Base-by-base conservation (phyloP, 1,140 invertebrate genomes). In the Triops cancriformis region DNA sequence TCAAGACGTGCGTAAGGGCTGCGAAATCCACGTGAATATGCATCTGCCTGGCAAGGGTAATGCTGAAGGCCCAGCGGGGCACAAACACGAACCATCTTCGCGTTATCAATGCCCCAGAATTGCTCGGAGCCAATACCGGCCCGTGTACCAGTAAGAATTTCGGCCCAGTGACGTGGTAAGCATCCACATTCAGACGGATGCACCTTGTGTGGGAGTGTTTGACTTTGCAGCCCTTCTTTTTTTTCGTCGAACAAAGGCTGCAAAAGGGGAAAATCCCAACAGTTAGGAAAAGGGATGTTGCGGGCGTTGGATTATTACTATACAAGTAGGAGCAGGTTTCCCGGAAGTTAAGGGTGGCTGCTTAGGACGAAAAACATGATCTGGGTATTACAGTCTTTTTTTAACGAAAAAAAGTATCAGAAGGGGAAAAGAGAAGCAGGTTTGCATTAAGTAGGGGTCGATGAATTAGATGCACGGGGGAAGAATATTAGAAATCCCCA, bases 1-100 rank as follows among this genome's bases (percentile, higher is more conserved):
- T 64, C 14, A 64, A 64, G 51, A 23, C 51, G 51, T n/a, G 51
- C 51, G 51, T 64, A 64, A 64, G 51, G 51, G 51, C 51, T 64
- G 51, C 51, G 51, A 64, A 64, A 64, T 64, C 51, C 51, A 64
- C 51, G 51, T 64, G 51, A n/a, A 64, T 64, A 64, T 64, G 51
- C 51, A 64, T 64, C 51, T 64, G 51, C 51, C 51, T 64, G 18
- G 51, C 51, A 64, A 64, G 14, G 51, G 45, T 64, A 23, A 23
- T 64, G 45, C 45, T 64, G 45, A 14, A 64, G 45, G 51, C 51
- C 51, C 51, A 64, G 51, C 51, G 51, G 51, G 51, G 51, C 51
- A 64, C 51, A 64, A 64, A 64, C 51, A 64, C 51, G 51, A 64
- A 64, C 51, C 51, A 64, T 64, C 51, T 64, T 64, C 51, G 51